Percentiles rank a stretch among this genome's conserved stretches.
These are phyloP conservation scores for Hippolais icterina DNA, from an alignment of 2,113 vertebrate genomes.

Conservation along the genomic window DNA sequence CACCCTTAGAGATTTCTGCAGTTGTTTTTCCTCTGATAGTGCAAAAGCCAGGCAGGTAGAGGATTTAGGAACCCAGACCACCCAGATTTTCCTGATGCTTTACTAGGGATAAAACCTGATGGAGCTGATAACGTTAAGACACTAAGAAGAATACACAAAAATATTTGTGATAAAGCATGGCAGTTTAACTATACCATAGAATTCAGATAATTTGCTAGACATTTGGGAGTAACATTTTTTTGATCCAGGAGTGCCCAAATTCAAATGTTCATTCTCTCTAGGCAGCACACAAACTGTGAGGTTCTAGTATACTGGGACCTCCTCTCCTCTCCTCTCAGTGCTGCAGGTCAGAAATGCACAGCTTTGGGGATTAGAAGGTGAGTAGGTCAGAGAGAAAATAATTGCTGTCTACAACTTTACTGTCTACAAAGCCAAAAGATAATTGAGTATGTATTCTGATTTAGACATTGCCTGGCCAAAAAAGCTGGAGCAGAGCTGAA, in stretches of 20 bases:
- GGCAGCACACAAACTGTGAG: background rate
- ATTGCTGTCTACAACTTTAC: background rate
- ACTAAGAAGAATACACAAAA: background rate
- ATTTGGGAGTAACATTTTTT: background rate
- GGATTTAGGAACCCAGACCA: background rate
- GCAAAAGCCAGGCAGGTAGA: background rate
- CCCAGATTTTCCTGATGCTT: background rate
- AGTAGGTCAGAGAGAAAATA: background rate
- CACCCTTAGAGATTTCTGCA: background rate
- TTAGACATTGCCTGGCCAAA: background rate
- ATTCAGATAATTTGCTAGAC: background rate
- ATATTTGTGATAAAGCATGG: background rate
- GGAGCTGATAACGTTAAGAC: background rate
- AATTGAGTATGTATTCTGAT: background rate
- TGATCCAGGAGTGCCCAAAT: background rate
- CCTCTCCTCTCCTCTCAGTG: background rate
- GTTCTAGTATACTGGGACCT: background rate
- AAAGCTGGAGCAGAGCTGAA: background rate
- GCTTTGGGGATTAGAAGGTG: background rate
- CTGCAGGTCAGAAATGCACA: background rate
- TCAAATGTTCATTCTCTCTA: background rate
- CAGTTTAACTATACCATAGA: background rate
- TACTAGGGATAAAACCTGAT: background rate
- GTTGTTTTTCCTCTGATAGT: background rate
- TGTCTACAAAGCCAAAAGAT: background rate